These are phyloP conservation scores for Heliopora coerulea DNA, from an alignment of 92 coral and sea anemone species.

Conservation along the genomic window DNA sequence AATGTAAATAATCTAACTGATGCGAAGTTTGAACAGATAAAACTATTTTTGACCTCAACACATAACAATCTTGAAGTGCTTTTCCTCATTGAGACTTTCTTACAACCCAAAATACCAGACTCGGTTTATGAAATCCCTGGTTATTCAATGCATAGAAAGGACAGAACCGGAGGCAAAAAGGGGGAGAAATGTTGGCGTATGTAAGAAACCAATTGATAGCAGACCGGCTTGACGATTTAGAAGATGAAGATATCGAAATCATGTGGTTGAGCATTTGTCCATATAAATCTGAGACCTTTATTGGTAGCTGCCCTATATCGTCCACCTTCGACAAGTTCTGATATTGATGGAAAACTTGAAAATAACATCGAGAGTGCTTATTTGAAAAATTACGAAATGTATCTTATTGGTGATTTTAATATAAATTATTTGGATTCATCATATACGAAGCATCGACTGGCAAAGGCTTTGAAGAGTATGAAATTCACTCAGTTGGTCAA, in stretches of 20 bases:
- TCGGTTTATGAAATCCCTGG: constrained; percentile 45
- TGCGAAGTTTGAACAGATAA: constrained; percentile 43
- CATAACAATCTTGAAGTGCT: constrained; percentile 43
- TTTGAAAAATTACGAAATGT: constrained; percentile 49
- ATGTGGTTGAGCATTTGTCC: constrained; percentile 29
- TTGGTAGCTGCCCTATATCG: constrained; percentile 34
- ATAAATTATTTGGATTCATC: constrained; percentile 41
- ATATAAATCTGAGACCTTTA: constrained; percentile 16
- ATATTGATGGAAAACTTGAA: constrained; percentile 48
- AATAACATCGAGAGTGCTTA: constrained; percentile 54
- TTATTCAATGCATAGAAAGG: constrained; percentile 30
- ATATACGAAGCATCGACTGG: constrained; percentile 46
- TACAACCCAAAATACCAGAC: constrained; percentile 37
- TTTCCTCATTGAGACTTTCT: constrained; percentile 25
- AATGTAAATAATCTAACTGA: constrained; percentile 47
- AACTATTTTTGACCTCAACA: constrained; percentile 31
- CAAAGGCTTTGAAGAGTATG: constrained; percentile 46
- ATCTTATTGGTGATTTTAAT: constrained; percentile 56
- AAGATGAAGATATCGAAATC: constrained; percentile 36
- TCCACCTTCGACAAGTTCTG: constrained; percentile 26
- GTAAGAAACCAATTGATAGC: constrained; percentile 24
- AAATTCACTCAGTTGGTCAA: constrained; percentile 44
- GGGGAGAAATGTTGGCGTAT: constrained; percentile 43
- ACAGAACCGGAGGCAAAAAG: constrained; percentile 21
- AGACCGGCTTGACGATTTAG: constrained; percentile 20